phyloP scores from a whole-genome alignment of 2,888 invertebrate species.

The Gryllus longicercus region DNA sequence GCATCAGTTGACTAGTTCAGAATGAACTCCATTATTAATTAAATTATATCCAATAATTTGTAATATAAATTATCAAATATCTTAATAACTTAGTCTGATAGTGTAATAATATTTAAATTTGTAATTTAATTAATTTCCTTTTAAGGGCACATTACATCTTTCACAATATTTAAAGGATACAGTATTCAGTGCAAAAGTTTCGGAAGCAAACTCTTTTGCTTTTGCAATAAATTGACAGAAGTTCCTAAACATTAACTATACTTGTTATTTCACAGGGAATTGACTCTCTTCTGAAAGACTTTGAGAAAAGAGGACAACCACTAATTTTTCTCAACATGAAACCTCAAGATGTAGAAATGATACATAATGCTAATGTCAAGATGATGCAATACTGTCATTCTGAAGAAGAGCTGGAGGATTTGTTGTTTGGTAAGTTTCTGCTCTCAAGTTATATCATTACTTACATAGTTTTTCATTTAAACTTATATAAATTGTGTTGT shows the following conservation, averaged over 20 bases:
- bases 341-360: slow-evolving; percentile 27
- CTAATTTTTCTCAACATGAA: slow-evolving; percentile 53
- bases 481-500: neutral
- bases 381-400: slow-evolving; percentile 29
- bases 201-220: too few species aligned
- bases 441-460: neutral
- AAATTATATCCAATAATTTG: neutral
- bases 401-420: slow-evolving; percentile 34
- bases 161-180: too few species aligned
- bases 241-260: too few species aligned
- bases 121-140: neutral
- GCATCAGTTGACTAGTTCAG: slow-evolving; percentile 3
- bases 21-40: neutral
- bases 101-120: slow-evolving; percentile 18
- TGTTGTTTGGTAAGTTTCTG: slow-evolving; percentile 34
- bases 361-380: slow-evolving; percentile 27
- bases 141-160: too few species aligned
- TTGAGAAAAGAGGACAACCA: slow-evolving; percentile 52
- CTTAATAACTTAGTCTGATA: neutral
- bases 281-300: slow-evolving; percentile 55
- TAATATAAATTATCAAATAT: neutral
- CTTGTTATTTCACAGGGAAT: slow-evolving; percentile 52
- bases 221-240: too few species aligned
- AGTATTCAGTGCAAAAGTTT: too few species aligned
- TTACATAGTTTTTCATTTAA: neutral